These are phyloP conservation scores for Caenorhabditis angaria DNA, from an alignment of 2,888 invertebrate species.

Conservation along the genomic window DNA sequence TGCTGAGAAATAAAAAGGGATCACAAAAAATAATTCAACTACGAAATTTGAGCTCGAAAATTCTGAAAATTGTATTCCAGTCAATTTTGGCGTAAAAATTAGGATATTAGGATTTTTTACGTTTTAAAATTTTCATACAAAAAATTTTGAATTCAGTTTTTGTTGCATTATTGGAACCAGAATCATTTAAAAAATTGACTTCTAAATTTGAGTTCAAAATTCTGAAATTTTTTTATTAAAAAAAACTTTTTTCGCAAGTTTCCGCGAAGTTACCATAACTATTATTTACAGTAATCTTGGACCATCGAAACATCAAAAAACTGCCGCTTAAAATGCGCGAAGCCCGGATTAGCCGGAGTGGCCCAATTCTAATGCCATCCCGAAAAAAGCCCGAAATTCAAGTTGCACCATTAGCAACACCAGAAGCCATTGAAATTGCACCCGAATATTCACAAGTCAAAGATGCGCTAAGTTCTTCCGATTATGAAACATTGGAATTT, in stretches of 20 bases:
- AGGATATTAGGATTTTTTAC: no score
- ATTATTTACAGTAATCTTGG: background rate
- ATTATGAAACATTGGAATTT: slow-evolving; percentile 35
- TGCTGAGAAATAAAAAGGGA: no score
- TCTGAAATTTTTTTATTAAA: no score
- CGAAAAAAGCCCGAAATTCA: slow-evolving; percentile 19
- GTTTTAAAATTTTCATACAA: no score
- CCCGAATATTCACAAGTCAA: slow-evolving; percentile 46
- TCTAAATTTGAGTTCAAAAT: no score
- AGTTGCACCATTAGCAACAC: slow-evolving; percentile 56
- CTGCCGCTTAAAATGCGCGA: slow-evolving; percentile 4
- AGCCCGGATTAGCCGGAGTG: slow-evolving; percentile 17
- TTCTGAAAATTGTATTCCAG: no score
- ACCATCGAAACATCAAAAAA: slow-evolving; percentile 6
- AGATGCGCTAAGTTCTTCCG: slow-evolving; percentile 26
- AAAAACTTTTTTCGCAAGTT: background rate
- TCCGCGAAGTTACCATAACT: background rate
- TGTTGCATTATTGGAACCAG: no score
- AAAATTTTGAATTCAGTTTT: no score
- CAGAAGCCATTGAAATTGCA: slow-evolving; percentile 54
- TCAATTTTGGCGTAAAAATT: no score
- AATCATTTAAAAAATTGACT: no score
- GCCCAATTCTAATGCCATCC: slow-evolving; percentile 19
- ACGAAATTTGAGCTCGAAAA: no score
- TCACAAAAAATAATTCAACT: no score